Base-by-base conservation (phyloP, 2,113 vertebrate species). In the Oryzias woworae region DNA sequence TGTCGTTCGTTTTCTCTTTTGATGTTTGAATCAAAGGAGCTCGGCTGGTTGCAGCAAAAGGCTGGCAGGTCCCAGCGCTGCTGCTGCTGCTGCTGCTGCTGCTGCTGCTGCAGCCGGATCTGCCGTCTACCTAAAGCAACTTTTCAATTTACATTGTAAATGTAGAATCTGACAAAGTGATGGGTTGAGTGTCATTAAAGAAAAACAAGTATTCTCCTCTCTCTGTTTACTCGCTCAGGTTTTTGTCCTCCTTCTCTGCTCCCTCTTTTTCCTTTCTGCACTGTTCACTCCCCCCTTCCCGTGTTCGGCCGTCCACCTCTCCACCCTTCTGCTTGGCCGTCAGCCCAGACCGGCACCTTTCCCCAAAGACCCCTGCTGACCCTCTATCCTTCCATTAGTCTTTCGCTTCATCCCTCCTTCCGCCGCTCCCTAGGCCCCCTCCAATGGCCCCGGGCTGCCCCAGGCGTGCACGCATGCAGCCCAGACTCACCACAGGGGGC, bases 401-500 rank as follows among this genome's bases (percentile, higher is more conserved):
- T 61, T 45, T 74, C 41, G 15, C 83, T 70, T 66, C 75, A 78
- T 83, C 75, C 81, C 70, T 79, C 69, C 83, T 81, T 87, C 75
- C 78, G 52, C 49, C 4, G 73, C 83, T 83, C 89, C 87, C 85
- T 79, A 86, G 90, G 87, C 84, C 84, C 83, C 87, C 81, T 88
- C 87, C 77, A 72, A 90, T 85, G 87, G 87, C 91, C 89, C 83
- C 81, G 80, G 89, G 88, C 90, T 87, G 78, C 75, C 84, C 67
- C 69, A 72, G 65, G 65, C 63, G 23, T 57, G 63, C 71, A 59
- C 75, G 73, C 84, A 82, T 71, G 74, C 69, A 87, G 81, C 74
- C 69, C 77, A 86, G 82, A 86, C 78, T 78, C 82, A 80, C 91
- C 70, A 62, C 83, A 89, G 91, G 91, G 88, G 90, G 90, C 87